These are phyloP conservation scores for Platichthys flesus DNA, from an alignment of 2,113 vertebrate genomes.

Conservation along the genomic window DNA sequence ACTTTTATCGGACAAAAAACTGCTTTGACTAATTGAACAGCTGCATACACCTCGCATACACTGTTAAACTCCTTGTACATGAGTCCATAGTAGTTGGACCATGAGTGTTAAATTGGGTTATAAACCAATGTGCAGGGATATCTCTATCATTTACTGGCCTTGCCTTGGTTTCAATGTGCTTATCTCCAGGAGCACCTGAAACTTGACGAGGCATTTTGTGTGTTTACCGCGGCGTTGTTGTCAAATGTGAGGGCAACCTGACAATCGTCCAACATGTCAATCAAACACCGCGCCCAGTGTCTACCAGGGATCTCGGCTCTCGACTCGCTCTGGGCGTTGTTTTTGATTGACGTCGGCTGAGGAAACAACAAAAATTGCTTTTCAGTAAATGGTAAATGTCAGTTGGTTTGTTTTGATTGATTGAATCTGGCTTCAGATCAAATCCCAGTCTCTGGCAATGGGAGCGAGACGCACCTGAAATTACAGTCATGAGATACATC, in stretches of 20 bases:
- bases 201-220: not conserved
- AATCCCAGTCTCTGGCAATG: not conserved
- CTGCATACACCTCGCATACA: not conserved
- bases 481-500: not conserved
- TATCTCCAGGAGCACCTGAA: not conserved
- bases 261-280: not conserved
- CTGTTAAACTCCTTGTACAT: not conserved
- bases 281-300: not conserved
- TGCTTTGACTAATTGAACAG: not conserved
- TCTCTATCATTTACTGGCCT: not conserved
- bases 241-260: not conserved
- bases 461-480: not conserved
- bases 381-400: not conserved
- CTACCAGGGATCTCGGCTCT: not conserved
- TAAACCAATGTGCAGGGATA: not conserved
- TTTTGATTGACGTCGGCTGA: not conserved
- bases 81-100: not conserved
- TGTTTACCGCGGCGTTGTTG: too few relatives aligned
- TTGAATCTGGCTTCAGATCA: not conserved
- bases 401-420: not conserved
- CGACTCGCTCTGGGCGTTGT: not conserved
- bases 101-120: not conserved
- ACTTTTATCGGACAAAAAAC: not conserved
- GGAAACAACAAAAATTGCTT: not conserved
- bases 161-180: not conserved